phyloP scores from a whole-genome alignment of 2,113 vertebrate species.

The Sisor rabdophorus region DNA sequence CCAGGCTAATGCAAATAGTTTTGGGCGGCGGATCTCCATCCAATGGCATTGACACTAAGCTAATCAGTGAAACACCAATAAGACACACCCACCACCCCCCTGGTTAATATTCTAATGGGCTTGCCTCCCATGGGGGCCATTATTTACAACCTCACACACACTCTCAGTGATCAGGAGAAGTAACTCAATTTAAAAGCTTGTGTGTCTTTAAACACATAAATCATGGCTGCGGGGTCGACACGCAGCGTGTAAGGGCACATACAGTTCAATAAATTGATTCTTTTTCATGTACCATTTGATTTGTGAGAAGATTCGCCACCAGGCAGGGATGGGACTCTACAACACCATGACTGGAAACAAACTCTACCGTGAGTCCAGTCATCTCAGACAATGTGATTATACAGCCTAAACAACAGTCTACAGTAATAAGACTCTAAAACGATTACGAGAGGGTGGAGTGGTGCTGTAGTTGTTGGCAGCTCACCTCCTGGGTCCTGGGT shows the following conservation, averaged over 20 bases:
- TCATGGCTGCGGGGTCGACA: conserved; percentile 6
- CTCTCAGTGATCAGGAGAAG: not conserved
- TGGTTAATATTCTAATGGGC: conserved; percentile 40
- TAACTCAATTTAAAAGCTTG: not conserved
- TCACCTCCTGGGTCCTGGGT: no score
- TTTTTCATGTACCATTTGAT: conserved; percentile 3
- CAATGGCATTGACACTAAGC: conserved; percentile 2
- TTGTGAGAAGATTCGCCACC: not conserved
- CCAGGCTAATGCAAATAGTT: no score
- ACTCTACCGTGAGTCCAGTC: no score
- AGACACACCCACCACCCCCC: conserved; percentile 7
- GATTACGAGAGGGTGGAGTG: no score
- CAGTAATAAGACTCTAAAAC: not conserved
- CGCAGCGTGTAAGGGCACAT: conserved; percentile 5
- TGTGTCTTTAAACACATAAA: conserved; percentile 25
- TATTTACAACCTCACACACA: conserved; percentile 37
- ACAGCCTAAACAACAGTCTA: not conserved
- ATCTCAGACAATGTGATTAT: no score
- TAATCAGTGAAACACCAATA: conserved; percentile 22
- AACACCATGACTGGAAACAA: not conserved
- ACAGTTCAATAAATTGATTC: conserved; percentile 17
- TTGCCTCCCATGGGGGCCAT: conserved; percentile 9
- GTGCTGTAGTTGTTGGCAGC: no score
- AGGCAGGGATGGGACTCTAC: not conserved
- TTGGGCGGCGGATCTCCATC: not conserved